phyloP scores from a whole-genome alignment of 2,797 vertebrate species.

The Betta splendens region DNA sequence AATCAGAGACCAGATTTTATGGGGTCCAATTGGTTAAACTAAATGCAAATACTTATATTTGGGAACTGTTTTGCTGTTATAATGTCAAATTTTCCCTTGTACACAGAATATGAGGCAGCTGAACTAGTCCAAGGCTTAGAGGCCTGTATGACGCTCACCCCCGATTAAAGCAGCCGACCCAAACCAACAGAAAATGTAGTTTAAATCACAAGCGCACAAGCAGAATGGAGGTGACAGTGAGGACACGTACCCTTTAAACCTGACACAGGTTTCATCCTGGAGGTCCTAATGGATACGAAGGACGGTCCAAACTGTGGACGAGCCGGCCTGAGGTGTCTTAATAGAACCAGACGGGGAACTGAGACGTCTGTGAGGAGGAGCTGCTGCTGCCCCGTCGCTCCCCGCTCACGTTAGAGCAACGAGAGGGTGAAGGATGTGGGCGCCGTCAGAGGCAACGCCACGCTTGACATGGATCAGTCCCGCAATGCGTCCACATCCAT shows the following conservation, averaged over 20 bases:
- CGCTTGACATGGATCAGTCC: slow-evolving; percentile 1
- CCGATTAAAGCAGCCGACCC: too few species aligned
- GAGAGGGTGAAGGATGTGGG: slow-evolving; percentile 15
- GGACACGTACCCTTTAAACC: slow-evolving; percentile 27
- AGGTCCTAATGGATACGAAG: slow-evolving; percentile 31
- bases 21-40: too few species aligned
- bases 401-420: slow-evolving; percentile 32
- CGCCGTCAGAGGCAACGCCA: not conserved
- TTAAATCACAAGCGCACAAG: not conserved
- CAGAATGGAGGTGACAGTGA: slow-evolving; percentile 15
- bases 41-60: too few species aligned
- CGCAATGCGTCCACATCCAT: too few species aligned
- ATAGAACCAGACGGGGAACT: slow-evolving; percentile 32
- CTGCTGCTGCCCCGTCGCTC: slow-evolving; percentile 36
- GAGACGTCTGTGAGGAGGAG: slow-evolving; percentile 42
- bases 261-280: slow-evolving; percentile 19
- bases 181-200: not conserved
- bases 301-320: slow-evolving; percentile 14
- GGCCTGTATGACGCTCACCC: too few species aligned
- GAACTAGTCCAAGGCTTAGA: too few species aligned
- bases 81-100: too few species aligned
- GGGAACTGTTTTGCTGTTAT: too few species aligned
- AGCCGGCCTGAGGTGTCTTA: slow-evolving; percentile 38
- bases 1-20: too few species aligned
- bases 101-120: too few species aligned